Base-by-base conservation (phyloP, 2,888 invertebrate species). In the Odontomyia ornata region DNA sequence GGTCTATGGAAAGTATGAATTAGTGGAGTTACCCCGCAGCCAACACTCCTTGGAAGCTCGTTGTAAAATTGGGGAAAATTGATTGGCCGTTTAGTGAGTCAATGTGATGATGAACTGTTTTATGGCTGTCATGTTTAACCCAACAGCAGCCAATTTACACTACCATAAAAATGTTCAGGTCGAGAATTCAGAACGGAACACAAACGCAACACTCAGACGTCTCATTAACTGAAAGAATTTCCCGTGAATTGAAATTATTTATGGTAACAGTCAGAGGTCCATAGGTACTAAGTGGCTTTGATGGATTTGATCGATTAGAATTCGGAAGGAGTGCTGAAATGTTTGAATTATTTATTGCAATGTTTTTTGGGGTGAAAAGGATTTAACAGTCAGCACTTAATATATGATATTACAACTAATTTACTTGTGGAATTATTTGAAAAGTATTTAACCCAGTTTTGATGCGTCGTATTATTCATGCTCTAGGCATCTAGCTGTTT, bases 61-160 rank as follows among this genome's bases (percentile, higher is more conserved):
- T 36, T 57, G 36, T 36, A 30, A 43, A 60, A 36, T 73, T 18
- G 21, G 23, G 18, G 25, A 21, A 69, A 69, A 69, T 36, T 73
- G 73, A 57, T 21, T 60, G 73, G 57, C 46, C 57, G 43, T n/a
- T 30, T 56, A 27, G 72, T 56, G 9, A 56, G 18, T 52, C 27
- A 18, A 57, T 28, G 21, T 30, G 52, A 73, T 73, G 73, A 73
- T 73, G 60, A 36, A 73, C 57, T 28, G 36, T 36, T 57, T 73
- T 73, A 57, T 57, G 67, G 52, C 71, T 25, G 71, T 52, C 47
- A 27, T 47, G 27, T 71, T 71, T 47, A 27, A 52, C 52, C 47
- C 47, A 67, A 52, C 71, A 71, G 47, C 47, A 71, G 47, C 36
- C 71, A 71, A 71, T 71, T 71, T 47, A 71, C 71, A 47, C 71